Conservation (phyloP, 2,113 vertebrate genomes). For the Drymodes brunneopygia region DNA sequence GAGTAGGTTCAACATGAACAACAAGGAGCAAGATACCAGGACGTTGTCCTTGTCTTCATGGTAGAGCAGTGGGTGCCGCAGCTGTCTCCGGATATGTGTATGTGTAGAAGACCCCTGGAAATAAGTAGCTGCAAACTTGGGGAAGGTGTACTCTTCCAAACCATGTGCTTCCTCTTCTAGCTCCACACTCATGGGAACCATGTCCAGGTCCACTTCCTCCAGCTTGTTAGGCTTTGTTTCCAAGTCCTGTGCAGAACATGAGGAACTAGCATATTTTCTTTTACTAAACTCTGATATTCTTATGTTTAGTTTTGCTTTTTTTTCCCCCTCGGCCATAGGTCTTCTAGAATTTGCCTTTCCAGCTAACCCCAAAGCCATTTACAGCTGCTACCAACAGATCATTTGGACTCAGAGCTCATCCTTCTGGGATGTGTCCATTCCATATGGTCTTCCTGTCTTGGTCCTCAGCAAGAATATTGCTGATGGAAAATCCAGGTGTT, state of each 20-base stretch:
- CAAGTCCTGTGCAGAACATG: conserved; percentile 75
- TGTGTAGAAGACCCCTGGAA: conserved; percentile 88
- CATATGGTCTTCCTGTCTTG: background rate
- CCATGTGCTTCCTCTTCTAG: conserved; percentile 75
- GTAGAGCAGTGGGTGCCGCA: conserved; percentile 86
- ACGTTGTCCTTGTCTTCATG: conserved; percentile 85
- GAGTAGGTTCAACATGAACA: background rate
- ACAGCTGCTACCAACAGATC: background rate
- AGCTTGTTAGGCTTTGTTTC: conserved; percentile 67
- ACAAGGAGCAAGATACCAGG: conserved; percentile 68
- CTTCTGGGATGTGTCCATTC: background rate
- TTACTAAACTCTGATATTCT: background rate
- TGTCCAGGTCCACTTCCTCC: conserved; percentile 87
- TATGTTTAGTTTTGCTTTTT: background rate
- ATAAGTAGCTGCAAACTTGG: conserved; percentile 91
- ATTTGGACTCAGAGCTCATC: background rate
- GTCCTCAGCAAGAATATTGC: background rate
- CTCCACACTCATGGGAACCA: conserved; percentile 72
- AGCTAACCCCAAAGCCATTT: background rate
- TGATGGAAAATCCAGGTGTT: background rate
- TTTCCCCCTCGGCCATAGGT: background rate
- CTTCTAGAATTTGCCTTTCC: background rate
- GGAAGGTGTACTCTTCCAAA: conserved; percentile 87
- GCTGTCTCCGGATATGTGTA: conserved; percentile 76
- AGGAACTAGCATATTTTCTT: background rate